These are phyloP conservation scores for Macrotrachela quadricornifera DNA, from an alignment of 1,140 invertebrate genomes.

Conservation along the genomic window DNA sequence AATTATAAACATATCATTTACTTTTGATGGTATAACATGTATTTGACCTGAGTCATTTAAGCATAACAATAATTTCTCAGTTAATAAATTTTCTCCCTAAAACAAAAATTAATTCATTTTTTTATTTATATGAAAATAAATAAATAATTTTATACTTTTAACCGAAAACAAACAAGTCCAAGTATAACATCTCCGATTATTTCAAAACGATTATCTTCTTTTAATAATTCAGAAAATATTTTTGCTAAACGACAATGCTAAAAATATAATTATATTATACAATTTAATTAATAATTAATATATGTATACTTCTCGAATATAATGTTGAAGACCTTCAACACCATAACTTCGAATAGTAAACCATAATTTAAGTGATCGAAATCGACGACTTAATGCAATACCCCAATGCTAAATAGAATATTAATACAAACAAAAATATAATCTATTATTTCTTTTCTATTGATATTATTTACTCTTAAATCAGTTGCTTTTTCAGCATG, in stretches of 20 bases:
- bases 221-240: constrained; percentile 62
- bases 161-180: constrained; percentile 67
- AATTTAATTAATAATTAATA: too few relatives aligned
- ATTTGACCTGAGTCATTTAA: constrained; percentile 88
- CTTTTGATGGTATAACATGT: constrained; percentile 84
- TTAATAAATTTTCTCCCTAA: constrained; percentile 61
- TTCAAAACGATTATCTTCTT: constrained; percentile 68
- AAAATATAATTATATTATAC: too few relatives aligned
- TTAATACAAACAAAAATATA: too few relatives aligned
- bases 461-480: constrained; percentile 41
- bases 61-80: constrained; percentile 70
- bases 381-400: constrained; percentile 74
- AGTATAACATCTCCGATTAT: constrained; percentile 79
- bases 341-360: constrained; percentile 84
- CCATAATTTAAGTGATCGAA: constrained; percentile 83
- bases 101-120: neutral
- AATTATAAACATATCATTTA: constrained; percentile 59
- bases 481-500: constrained; percentile 77
- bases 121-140: neutral
- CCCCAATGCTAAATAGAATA: constrained; percentile 65
- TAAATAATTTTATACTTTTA: constrained; percentile 41
- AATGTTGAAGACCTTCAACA: constrained; percentile 68
- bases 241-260: constrained; percentile 74
- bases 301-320: constrained; percentile 50
- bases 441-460: too few relatives aligned